These are phyloP conservation scores for Eupithecia subfuscata DNA, from an alignment of 2,888 invertebrate genomes.

Conservation along the genomic window DNA sequence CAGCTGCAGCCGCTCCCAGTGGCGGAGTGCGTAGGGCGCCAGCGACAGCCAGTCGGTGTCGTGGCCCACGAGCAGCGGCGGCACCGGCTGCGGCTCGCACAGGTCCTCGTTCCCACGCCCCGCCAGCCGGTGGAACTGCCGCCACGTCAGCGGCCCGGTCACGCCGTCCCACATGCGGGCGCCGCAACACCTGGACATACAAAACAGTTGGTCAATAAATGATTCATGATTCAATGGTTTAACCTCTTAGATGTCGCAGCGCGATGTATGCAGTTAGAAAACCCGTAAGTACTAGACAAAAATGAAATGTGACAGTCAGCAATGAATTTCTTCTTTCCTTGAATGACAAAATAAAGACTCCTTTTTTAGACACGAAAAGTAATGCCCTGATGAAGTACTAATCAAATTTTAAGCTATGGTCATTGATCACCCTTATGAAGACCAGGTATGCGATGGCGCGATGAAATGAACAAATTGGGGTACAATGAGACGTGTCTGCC, in stretches of 20 bases:
- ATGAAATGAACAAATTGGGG: not conserved
- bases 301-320: too few relatives aligned
- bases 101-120: conserved; percentile 97
- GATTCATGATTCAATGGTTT: not conserved
- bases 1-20: conserved; percentile 98
- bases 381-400: not conserved
- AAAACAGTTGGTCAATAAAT: not conserved
- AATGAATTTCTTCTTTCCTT: too few relatives aligned
- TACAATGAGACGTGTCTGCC: not conserved
- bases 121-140: conserved; percentile 97
- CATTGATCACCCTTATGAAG: not conserved
- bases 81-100: conserved; percentile 98
- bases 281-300: not conserved
- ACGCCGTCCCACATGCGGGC: conserved; percentile 97
- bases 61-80: conserved; percentile 95
- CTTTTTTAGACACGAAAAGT: not conserved
- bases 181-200: conserved; percentile 86
- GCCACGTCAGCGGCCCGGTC: conserved; percentile 98
- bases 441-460: not conserved
- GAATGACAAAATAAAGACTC: not conserved
- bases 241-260: not conserved
- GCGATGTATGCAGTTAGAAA: not conserved
- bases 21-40: conserved; percentile 96
- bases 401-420: not conserved
- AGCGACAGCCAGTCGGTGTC: conserved; percentile 97